Conservation (phyloP, 2,888 invertebrate genomes). For the Ectemnius continuus region DNA sequence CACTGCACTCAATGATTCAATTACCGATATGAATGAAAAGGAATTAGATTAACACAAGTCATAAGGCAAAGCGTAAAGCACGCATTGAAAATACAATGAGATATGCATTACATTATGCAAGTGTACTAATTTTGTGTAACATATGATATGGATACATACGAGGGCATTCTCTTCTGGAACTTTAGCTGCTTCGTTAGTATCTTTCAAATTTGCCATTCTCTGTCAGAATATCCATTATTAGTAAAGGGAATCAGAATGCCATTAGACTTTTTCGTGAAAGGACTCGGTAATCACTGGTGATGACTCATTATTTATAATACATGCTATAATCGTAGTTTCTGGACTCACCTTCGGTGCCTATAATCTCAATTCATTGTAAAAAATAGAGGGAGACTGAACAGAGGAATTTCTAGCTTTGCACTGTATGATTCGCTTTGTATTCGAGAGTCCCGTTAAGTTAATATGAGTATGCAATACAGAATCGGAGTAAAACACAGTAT, state of each 20-base stretch:
- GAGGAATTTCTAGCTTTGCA: too few species aligned
- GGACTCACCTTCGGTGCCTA: too few species aligned
- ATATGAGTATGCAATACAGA: too few species aligned
- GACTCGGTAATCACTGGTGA: too few species aligned
- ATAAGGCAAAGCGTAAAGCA: slow-evolving; percentile 18
- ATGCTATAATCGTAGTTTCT: too few species aligned
- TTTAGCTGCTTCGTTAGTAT: slow-evolving; percentile 43
- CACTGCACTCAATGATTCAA: slow-evolving; percentile 48
- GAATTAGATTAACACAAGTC: slow-evolving; percentile 37
- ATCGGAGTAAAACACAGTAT: too few species aligned
- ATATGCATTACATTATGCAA: slow-evolving; percentile 2
- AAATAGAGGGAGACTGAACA: too few species aligned
- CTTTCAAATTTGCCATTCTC: slow-evolving; percentile 59
- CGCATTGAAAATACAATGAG: slow-evolving; percentile 15
- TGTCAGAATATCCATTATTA: slow-evolving; percentile 33
- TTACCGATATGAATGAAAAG: slow-evolving; percentile 36
- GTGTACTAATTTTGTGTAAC: slow-evolving; percentile 5
- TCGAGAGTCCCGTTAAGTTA: too few species aligned
- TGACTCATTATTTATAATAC: too few species aligned
- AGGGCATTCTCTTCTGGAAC: slow-evolving; percentile 62
- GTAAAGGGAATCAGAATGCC: neutral
- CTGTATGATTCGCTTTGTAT: too few species aligned
- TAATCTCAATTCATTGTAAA: too few species aligned
- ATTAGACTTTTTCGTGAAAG: too few species aligned
- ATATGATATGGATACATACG: slow-evolving; percentile 54